Evolutionary conservation across 2,113 vertebrate genomes (phyloP), one percentile per base, ranked within the genome.

Genomic region (Dipodomys ordii): DNA sequence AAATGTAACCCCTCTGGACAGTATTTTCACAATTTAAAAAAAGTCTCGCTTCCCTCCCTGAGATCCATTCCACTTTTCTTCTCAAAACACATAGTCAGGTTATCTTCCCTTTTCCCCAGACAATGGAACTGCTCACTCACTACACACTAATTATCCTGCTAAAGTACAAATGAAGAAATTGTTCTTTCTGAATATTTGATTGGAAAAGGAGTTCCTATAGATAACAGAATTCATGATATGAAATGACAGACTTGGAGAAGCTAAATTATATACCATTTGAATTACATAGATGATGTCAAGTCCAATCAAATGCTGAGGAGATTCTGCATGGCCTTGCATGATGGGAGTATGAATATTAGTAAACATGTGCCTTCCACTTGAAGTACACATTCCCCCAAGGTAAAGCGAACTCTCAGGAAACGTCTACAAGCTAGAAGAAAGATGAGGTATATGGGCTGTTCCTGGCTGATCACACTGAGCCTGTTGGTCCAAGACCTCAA

Each of bases 301-400:
- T 95, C 62, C 92, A 97, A 96, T 97, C 76, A 95, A 97, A 96
- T 62, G 95, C 92, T 89, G 95, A 97, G 94, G 15, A 95, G 16
- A 88, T 97, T 96, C 97, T 97, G 97, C 96, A 97, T 91, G 94
- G 95, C 93, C 97, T 97, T 95, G 94, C 94, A 89, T 78, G 95
- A 90, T 89, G 94, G 95, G 88, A 96, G 96, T 88, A 96, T 94
- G 87, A 97, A 96, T 96, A 91, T 93, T 98, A 97, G 97, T 97
- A 98, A 98, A 98, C 53, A 86, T 53, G 30, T 15, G 10, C 97
- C 98, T 98, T 98, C 97, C 96, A 97, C 94, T 96, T 97, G 97
- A 96, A 95, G 25, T 94, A 87, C 46, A 1, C 20, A 30, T 18
- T n/a, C 11, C 8, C 18, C 22, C 23, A 1, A 39, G 78, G 49